Evolutionary conservation across 23 tunicate species (phyloP), one percentile per base, ranked within the genome.

Genomic region (Halocynthia aurantium): DNA sequence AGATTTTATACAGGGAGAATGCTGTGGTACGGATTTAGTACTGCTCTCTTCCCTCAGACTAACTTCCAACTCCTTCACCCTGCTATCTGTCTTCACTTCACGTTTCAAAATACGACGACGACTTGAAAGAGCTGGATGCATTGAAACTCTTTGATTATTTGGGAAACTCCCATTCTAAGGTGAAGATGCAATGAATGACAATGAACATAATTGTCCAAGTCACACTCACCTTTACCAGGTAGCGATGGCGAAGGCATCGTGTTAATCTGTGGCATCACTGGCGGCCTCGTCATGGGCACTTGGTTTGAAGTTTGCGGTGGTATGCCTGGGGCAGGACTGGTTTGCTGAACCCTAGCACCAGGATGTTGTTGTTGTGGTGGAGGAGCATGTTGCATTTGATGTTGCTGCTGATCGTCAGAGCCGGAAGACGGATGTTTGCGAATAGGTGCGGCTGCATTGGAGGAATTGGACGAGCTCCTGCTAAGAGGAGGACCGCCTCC

Each of bases 341-440:
- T 52, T 54, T 53, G 62, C 57, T 49, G 63, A 20, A 53, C 44
- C 10, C 44, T 31, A 0, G 4, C 4, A 31, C 17, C 22, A 13
- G n/a, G 78, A 49, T 65, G 70, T 40, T 65, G 69, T 64, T 64
- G 70, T 15, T 65, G 70, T 11, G 70, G 10, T 65, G 70, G 19
- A 8, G 62, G 78, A 13, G 56, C 60, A 12, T 53, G 78, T 15
- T 17, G 63, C 31, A 50, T 53, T 13, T 65, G 67, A 8, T 52
- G 62, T 20, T 74, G 64, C 10, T 74, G 64, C 21, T 74, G 78
- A 31, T 31, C 44, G 44, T 31, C 44, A 56, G 64, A 54, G 10
- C 64, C 6, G 0, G 78, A 54, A 8, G 78, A 74, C 62, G n/a
- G 21, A 56, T 74, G 78, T 54, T 74, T 74, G 17, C 78, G 62